Conservation (phyloP, 2,113 vertebrate genomes). For the Sialia sialis region DNA sequence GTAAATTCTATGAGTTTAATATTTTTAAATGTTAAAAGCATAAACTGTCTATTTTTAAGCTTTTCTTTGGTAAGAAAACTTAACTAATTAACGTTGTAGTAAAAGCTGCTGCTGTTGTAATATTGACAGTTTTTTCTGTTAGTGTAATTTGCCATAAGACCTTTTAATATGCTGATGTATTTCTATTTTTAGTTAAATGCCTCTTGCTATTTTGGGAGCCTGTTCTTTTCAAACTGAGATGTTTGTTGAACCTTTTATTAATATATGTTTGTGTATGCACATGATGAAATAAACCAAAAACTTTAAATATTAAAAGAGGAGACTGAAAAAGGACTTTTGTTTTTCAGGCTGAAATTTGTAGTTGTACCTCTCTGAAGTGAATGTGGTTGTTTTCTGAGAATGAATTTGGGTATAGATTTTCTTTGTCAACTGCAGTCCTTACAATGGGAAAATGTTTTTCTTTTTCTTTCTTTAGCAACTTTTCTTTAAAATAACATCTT, state of each 20-base stretch:
- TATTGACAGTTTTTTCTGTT: neutral
- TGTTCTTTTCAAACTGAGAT: neutral
- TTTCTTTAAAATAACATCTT: neutral
- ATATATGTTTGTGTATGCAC: neutral
- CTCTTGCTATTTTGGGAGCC: neutral
- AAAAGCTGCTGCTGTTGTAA: neutral
- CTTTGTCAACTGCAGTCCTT: neutral
- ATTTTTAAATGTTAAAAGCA: neutral
- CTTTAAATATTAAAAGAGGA: neutral
- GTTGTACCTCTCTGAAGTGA: neutral
- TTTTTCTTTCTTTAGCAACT: neutral
- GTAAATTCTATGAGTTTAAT: neutral
- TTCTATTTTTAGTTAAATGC: neutral
- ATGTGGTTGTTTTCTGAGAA: neutral
- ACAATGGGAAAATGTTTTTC: neutral
- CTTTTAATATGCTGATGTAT: neutral
- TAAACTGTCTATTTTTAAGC: neutral
- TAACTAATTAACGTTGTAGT: neutral
- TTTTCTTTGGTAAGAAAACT: neutral
- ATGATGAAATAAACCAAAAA: neutral
- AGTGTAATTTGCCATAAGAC: neutral
- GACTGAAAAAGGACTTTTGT: neutral
- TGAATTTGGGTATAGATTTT: neutral
- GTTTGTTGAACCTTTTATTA: neutral
- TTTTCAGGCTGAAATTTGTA: neutral